phyloP scores from a whole-genome alignment of 1,140 invertebrate species.

The Wasmannia auropunctata region DNA sequence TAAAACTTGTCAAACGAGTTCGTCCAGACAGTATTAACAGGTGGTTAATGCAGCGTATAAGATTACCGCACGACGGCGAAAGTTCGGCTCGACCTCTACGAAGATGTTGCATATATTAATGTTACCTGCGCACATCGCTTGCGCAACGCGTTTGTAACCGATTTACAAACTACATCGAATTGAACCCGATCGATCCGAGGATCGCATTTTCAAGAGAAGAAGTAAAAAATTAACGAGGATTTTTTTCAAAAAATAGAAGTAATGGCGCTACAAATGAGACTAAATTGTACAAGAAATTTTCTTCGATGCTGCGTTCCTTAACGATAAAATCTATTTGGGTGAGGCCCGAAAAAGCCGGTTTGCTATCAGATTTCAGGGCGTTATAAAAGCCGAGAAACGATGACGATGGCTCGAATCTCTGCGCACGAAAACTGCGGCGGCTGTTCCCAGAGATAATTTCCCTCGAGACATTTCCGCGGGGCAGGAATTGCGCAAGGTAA shows the following conservation, averaged over 20 bases:
- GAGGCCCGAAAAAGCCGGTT: not conserved
- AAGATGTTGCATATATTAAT: conserved; percentile 39
- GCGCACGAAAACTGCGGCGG: not conserved
- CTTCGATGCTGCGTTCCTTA: not conserved
- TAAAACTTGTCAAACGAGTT: conserved; percentile 24
- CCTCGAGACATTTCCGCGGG: conserved; percentile 11
- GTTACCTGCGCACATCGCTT: conserved; percentile 40
- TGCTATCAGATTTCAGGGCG: not conserved
- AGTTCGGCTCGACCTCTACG: conserved; percentile 67
- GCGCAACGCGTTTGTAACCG: conserved; percentile 24
- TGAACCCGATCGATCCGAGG: not conserved
- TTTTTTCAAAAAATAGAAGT: not conserved
- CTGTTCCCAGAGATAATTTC: not conserved
- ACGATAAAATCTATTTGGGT: too few relatives aligned
- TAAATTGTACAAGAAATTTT: not conserved
- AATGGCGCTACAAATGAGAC: not conserved
- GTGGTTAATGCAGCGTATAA: not conserved
- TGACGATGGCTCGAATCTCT: not conserved
- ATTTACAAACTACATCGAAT: not conserved
- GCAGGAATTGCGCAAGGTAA: conserved; percentile 16
- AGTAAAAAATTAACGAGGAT: not conserved
- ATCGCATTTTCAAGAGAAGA: not conserved
- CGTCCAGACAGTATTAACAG: conserved; percentile 5
- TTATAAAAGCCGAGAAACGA: not conserved
- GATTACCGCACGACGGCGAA: conserved; percentile 54